Evolutionary conservation across 2,888 invertebrate genomes (phyloP), one percentile per base, ranked within the genome.

Genomic region (Ditula angustiorana): DNA sequence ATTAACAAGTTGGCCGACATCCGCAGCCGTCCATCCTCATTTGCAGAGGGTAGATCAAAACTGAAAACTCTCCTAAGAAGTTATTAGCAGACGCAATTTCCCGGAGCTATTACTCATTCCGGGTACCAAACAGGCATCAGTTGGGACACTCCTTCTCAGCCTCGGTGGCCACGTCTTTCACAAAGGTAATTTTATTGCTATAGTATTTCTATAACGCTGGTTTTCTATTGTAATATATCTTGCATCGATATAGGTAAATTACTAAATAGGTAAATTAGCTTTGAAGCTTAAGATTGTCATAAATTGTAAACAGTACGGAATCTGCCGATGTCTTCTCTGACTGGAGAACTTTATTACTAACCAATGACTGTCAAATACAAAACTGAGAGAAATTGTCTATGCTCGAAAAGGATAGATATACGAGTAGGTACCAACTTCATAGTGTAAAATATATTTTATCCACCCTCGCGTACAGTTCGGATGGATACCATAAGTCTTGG

Each of bases 71-170:
- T 80, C 74, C 79, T 81, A 83, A 87, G 82, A 87, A 88, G 85
- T 86, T 88, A 85, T 90, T 87, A 88, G 80, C 76, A 75, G 75
- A 85, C 81, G 83, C 84, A 87, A 90, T 90, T 88, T 89, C 84
- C 83, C 81, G 77, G 79, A 85, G 86, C 82, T 85, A 89, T 90
- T 87, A 88, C 80, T 90, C 90, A 90, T 88, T 86, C 83, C 79
- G 77, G 75, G 78, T 78, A 78, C 80, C 81, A 77, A 81, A 78
- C 77, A 74, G 74, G 74, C 73, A 75, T 68, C 69, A 11, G 53
- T 23, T 41, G 21, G 19, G 59, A 64, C 63, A 58, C n/a, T 61
- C 35, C 35, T 64, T 44, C 16, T 30, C 30, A 46, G 30, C 13
- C 5, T 21, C 8, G 23, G 10, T 10, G 5, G 30, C 13, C 2